Percentiles rank a stretch among this genome's conserved stretches.
These are phyloP conservation scores for Myotis findleyi DNA, from an alignment of 2,797 vertebrate species.

Conservation along the genomic window DNA sequence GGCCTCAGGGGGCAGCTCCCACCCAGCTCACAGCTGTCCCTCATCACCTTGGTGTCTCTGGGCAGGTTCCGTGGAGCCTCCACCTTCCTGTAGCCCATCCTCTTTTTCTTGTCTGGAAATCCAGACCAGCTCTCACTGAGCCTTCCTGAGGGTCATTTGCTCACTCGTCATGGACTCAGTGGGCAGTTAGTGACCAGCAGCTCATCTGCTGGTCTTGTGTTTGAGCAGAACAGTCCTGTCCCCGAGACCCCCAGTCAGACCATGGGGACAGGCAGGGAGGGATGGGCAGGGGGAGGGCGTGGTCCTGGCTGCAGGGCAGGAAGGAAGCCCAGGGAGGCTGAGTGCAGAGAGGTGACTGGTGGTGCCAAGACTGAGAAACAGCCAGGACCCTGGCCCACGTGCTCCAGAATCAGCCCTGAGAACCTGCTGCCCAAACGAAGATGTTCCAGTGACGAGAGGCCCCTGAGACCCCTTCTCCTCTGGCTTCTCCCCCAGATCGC, in stretches of 20 bases:
- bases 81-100: accelerated
- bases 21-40: not conserved
- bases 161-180: not conserved
- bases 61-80: not conserved
- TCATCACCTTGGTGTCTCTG: not conserved
- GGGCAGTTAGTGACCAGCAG: not conserved
- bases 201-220: not conserved
- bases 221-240: not conserved
- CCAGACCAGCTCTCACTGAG: not conserved
- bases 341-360: not conserved
- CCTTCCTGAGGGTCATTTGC: not conserved
- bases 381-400: not conserved
- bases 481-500: conserved; percentile 90
- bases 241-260: accelerated
- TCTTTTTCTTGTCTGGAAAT: not conserved
- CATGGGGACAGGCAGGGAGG: not conserved
- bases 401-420: not conserved
- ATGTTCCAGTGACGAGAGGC: too few species aligned
- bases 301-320: not conserved
- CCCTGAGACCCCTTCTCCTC: not conserved
- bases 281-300: accelerated
- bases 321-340: not conserved
- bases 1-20: too few species aligned
- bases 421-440: not conserved
- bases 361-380: not conserved